phyloP scores from a whole-genome alignment of 2,888 invertebrate genomes.

The Lithophane semibrunnea region DNA sequence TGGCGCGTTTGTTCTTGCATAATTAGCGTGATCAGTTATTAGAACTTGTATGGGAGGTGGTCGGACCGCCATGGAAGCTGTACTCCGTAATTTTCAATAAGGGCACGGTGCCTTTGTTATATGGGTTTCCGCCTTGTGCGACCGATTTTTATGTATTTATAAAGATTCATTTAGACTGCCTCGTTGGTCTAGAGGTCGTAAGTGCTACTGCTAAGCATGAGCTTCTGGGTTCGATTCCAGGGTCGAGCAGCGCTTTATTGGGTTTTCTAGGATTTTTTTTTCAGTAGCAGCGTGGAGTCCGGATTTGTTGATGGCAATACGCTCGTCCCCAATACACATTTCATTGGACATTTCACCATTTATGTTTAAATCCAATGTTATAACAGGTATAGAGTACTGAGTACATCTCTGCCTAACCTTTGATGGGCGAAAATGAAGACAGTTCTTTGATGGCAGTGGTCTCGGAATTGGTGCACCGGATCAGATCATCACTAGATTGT shows the following conservation, averaged over 20 bases:
- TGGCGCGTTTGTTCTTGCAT: conserved; percentile 38
- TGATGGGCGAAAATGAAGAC: not conserved
- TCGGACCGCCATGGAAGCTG: conserved; percentile 14
- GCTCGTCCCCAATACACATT: too few relatives aligned
- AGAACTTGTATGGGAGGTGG: conserved; percentile 29
- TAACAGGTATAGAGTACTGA: too few relatives aligned
- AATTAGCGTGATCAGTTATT: conserved; percentile 45
- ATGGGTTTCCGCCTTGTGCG: conserved; percentile 7
- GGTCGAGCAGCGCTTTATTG: too few relatives aligned
- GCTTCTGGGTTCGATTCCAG: too few relatives aligned
- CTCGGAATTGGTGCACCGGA: not conserved
- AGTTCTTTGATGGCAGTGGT: not conserved
- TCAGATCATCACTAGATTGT: not conserved
- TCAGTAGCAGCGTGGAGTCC: too few relatives aligned
- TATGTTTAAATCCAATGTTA: too few relatives aligned
- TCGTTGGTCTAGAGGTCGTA: too few relatives aligned
- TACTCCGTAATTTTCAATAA: not conserved
- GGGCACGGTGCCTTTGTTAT: conserved; percentile 10
- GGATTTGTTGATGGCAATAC: too few relatives aligned
- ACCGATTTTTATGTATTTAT: not conserved
- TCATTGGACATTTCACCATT: too few relatives aligned
- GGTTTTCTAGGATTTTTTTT: too few relatives aligned
- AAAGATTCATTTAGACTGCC: not conserved
- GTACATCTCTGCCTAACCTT: too few relatives aligned
- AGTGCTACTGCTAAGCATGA: too few relatives aligned